Percentiles rank a stretch among this genome's conserved stretches.
Conservation (phyloP, 2,888 invertebrate species). For the Leptogaster cylindrica region DNA sequence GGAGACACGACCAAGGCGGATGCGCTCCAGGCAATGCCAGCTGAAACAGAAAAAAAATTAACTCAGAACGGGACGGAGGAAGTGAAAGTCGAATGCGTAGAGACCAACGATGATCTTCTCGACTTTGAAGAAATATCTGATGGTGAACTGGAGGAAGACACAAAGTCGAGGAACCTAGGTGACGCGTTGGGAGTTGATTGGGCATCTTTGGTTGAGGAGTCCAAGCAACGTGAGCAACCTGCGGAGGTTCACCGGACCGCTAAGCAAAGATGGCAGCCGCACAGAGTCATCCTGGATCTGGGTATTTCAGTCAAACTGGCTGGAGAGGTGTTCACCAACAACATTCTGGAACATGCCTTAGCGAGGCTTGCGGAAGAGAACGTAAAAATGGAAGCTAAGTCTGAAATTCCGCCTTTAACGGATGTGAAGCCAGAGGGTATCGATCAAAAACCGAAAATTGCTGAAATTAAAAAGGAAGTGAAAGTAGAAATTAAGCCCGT, state of each 20-base stretch:
- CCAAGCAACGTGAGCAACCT: constrained; percentile 61
- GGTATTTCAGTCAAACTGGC: constrained; percentile 82
- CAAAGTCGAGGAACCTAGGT: constrained; percentile 74
- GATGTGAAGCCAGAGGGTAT: constrained; percentile 51
- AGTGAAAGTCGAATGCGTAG: constrained; percentile 43
- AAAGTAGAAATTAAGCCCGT: neutral
- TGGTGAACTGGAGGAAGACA: constrained; percentile 87
- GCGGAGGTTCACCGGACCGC: constrained; percentile 63
- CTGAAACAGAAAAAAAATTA: neutral
- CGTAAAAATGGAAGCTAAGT: constrained; percentile 53
- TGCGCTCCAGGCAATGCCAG: neutral
- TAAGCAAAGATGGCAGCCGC: constrained; percentile 81
- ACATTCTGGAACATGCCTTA: constrained; percentile 59
- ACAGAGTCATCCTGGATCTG: constrained; percentile 77
- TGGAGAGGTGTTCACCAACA: constrained; percentile 68
- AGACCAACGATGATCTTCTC: constrained; percentile 62
- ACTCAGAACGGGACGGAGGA: constrained; percentile 1
- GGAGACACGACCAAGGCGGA: neutral
- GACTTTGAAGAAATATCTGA: constrained; percentile 92
- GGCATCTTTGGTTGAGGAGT: constrained; percentile 86
- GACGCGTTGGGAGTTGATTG: constrained; percentile 96
- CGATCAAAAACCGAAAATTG: constrained; percentile 38
- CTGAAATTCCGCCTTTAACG: constrained; percentile 43
- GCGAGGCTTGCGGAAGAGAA: constrained; percentile 55
- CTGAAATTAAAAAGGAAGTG: neutral